Evolutionary conservation across 2,797 vertebrate genomes (phyloP), one percentile per base, ranked within the genome.

Genomic region (Anableps anableps): DNA sequence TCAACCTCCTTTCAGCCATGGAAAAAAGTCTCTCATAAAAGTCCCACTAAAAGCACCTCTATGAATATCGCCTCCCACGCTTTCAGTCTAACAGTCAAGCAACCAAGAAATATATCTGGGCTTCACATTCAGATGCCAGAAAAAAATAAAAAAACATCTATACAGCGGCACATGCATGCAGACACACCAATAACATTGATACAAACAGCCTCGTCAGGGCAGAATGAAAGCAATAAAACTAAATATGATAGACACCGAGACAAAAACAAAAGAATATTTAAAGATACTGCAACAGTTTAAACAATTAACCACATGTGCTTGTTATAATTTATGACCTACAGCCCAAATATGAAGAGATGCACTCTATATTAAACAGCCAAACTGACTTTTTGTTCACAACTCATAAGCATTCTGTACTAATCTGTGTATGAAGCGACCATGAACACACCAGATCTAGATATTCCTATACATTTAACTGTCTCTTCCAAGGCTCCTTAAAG

Each of bases 1-100:
- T 95, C 95, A 95, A 86, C 92, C 91, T 91, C 90, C 89, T 92
- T 92, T 94, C 85, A 94, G 94, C 92, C 88, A 91, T 94, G 95
- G 95, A 96, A 96, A 95, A 94, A 96, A 95, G 92, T 92, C 92
- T 92, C 89, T 94, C 93, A 95, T 94, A 95, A 95, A 94, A 95
- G 94, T 95, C 95, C 95, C 92, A 91, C 92, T 91, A 95, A 94
- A 93, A 92, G 93, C 93, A 94, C 93, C 95, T 95, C 95, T 95
- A 95, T 94, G 95, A 96, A 95, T 94, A 94, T 92, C 91, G 72
- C 94, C 93, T 89, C 95, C 95, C 90, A 95, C 95, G 84, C 89
- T 88, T 89, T 93, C 93, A 90, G 92, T 91, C 94, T 95, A 87
- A 92, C 85, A 90, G 86, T 91, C 81, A 88, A 81, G 87, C 84